A percentile compares a stretch with the other conserved stretches of the same genome.
Evolutionary conservation across 2,113 vertebrate genomes (phyloP).

Genomic region (Petaurus breviceps): DNA sequence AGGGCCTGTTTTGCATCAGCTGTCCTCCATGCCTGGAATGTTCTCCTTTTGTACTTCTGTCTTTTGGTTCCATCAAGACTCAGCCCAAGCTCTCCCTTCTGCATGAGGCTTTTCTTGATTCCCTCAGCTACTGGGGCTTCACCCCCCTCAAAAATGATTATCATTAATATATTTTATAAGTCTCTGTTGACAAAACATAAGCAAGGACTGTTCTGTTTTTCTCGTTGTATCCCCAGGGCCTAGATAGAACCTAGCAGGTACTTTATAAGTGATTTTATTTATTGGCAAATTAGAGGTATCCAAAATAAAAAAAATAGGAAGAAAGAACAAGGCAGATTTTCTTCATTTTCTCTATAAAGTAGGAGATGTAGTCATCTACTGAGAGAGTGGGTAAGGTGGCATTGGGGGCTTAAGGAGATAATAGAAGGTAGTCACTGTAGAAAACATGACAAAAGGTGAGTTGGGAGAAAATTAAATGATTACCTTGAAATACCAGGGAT

Average conservation of each 20-base stretch:
- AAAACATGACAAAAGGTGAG: not conserved
- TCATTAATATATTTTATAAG: not conserved
- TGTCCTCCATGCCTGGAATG: not conserved
- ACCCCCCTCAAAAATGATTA: not conserved
- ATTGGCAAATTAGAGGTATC: too few species aligned
- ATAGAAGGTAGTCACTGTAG: too few species aligned
- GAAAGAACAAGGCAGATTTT: too few species aligned
- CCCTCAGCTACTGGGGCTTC: not conserved
- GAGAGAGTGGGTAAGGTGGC: too few species aligned
- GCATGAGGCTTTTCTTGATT: not conserved
- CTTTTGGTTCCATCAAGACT: not conserved
- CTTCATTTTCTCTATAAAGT: too few species aligned
- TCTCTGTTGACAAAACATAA: not conserved
- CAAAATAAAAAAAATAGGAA: too few species aligned
- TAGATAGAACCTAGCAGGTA: not conserved
- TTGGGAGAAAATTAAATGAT: not conserved
- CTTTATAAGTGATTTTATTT: too few species aligned
- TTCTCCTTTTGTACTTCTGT: not conserved
- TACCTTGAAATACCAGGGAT: not conserved
- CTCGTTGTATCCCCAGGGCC: not conserved
- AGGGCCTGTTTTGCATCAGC: not conserved
- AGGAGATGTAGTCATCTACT: too few species aligned
- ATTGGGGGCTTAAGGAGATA: too few species aligned
- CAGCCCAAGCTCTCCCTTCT: not conserved
- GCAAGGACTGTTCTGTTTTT: not conserved